Percentiles rank a stretch among this genome's conserved stretches.
Conservation (phyloP, 2,888 invertebrate species). For the Sphaerophoria taeniata region DNA sequence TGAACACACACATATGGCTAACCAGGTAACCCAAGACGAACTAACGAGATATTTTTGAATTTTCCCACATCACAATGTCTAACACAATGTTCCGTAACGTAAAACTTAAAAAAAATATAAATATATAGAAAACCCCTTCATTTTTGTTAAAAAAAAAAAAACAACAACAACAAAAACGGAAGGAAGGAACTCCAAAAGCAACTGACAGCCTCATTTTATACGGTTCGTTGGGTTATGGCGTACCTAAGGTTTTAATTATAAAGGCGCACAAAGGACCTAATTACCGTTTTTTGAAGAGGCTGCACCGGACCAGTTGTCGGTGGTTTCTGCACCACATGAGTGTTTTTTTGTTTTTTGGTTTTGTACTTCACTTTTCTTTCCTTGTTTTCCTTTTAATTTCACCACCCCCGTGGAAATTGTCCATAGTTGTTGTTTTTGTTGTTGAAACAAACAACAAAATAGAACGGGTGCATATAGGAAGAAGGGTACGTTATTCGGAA, state of each 20-base stretch:
- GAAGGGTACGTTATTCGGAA: background rate
- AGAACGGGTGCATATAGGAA: slow-evolving; percentile 6
- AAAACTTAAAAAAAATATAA: slow-evolving; percentile 23
- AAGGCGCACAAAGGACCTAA: slow-evolving; percentile 74
- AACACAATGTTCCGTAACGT: slow-evolving; percentile 48
- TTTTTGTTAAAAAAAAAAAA: background rate
- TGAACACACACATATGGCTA: slow-evolving; percentile 5
- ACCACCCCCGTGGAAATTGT: slow-evolving; percentile 54
- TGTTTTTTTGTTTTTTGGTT: slow-evolving; percentile 36
- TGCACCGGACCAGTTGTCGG: slow-evolving; percentile 70
- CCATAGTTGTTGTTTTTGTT: slow-evolving; percentile 17
- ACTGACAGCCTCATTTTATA: slow-evolving; percentile 73
- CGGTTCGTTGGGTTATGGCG: slow-evolving; percentile 70
- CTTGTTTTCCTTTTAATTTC: slow-evolving; percentile 63
- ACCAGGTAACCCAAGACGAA: slow-evolving; percentile 63
- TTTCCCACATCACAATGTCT: slow-evolving; percentile 58
- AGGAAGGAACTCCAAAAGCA: slow-evolving; percentile 69
- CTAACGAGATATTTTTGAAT: slow-evolving; percentile 58
- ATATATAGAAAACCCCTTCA: background rate
- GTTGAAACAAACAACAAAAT: slow-evolving; percentile 44
- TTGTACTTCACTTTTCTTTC: slow-evolving; percentile 4
- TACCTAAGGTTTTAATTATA: slow-evolving; percentile 74
- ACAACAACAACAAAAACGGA: slow-evolving; percentile 47
- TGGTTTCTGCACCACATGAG: slow-evolving; percentile 70
- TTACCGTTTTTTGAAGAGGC: slow-evolving; percentile 73